Conservation (phyloP, 2,888 invertebrate genomes). For the Phyllotreta cruciferae region DNA sequence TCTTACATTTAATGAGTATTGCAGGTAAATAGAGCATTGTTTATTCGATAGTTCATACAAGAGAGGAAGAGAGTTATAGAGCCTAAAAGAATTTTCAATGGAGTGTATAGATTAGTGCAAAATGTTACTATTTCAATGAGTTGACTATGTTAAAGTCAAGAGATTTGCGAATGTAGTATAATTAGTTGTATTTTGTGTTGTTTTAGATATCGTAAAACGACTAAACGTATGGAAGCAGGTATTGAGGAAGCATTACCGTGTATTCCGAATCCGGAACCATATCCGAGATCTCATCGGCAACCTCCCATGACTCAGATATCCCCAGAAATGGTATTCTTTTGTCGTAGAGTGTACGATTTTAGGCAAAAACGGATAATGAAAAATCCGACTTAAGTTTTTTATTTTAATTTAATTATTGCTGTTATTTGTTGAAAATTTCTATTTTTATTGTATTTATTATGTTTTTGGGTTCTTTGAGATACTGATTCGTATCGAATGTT, state of each 20-base stretch:
- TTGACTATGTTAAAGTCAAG: not conserved
- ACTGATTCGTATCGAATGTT: slow-evolving; percentile 26
- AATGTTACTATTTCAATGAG: not conserved
- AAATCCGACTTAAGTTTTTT: slow-evolving; percentile 57
- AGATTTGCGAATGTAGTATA: not conserved
- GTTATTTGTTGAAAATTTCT: slow-evolving; percentile 33
- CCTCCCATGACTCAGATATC: slow-evolving; percentile 72
- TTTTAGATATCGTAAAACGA: slow-evolving; percentile 82
- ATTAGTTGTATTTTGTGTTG: slow-evolving; percentile 11
- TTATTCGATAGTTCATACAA: slow-evolving; percentile 17
- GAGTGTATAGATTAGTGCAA: too few species aligned
- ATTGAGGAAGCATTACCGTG: slow-evolving; percentile 73
- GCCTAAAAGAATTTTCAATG: not conserved
- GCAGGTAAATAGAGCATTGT: slow-evolving; percentile 75
- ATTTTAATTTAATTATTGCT: slow-evolving; percentile 33
- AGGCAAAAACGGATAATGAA: slow-evolving; percentile 78
- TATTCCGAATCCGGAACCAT: slow-evolving; percentile 74
- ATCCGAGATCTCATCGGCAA: slow-evolving; percentile 65
- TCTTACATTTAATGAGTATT: slow-evolving; percentile 94
- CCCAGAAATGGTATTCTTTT: slow-evolving; percentile 90
- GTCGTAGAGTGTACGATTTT: slow-evolving; percentile 94
- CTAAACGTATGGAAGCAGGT: slow-evolving; percentile 80
- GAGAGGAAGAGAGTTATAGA: too few species aligned
- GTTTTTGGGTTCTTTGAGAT: slow-evolving; percentile 31
- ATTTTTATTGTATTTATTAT: slow-evolving; percentile 32